Conservation (phyloP, 1,140 invertebrate genomes). For the Diplogasteroides magnus region DNA sequence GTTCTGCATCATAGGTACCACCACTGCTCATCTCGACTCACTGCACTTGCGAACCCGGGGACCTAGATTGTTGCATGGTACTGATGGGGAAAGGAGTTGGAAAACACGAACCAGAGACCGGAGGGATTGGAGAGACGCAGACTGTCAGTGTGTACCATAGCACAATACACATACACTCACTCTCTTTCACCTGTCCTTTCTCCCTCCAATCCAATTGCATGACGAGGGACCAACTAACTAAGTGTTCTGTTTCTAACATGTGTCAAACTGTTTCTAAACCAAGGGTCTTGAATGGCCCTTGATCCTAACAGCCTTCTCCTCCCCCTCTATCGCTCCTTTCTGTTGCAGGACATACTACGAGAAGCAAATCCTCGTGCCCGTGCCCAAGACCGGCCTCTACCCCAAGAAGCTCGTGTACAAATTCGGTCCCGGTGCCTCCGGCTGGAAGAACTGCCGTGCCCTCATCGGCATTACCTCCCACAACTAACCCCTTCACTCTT, state of each 20-base stretch:
- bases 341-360: constrained; percentile 60
- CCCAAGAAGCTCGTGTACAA: constrained; percentile 62
- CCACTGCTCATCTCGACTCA: too few relatives aligned
- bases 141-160: neutral
- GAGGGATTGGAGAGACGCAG: neutral
- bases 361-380: constrained; percentile 59
- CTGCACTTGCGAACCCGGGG: too few relatives aligned
- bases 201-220: neutral
- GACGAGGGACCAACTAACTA: neutral
- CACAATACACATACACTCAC: neutral
- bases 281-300: constrained; percentile 11
- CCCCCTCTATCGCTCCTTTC: constrained; percentile 8
- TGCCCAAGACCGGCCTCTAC: constrained; percentile 60
- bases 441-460: constrained; percentile 35
- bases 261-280: constrained; percentile 5
- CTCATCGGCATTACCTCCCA: neutral
- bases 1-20: too few relatives aligned
- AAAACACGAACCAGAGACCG: too few relatives aligned
- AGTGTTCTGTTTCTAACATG: neutral
- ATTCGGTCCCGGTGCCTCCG: constrained; percentile 57
- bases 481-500: neutral
- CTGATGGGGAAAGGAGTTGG: too few relatives aligned
- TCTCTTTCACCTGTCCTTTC: constrained; percentile 1
- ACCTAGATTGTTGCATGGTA: too few relatives aligned
- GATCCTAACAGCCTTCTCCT: constrained; percentile 14